These are phyloP conservation scores for Ctenodactylus gundi DNA, from an alignment of 2,113 vertebrate genomes.

Conservation along the genomic window DNA sequence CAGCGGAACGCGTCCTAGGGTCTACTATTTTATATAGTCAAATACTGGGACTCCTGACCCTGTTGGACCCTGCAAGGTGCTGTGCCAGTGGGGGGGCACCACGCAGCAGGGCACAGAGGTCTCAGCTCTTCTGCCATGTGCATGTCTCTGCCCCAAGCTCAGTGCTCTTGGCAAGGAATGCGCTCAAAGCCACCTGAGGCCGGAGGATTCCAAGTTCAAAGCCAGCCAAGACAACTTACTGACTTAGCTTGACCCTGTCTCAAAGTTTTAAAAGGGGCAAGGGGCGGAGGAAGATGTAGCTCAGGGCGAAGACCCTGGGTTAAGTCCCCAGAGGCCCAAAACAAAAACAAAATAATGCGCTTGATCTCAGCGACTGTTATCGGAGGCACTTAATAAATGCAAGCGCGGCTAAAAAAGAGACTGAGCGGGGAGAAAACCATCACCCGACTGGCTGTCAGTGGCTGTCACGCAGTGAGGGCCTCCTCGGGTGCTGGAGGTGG, in stretches of 20 bases:
- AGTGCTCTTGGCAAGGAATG: background rate
- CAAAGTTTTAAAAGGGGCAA: too few relatives aligned
- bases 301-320: too few relatives aligned
- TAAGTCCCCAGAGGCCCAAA: too few relatives aligned
- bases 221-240: too few relatives aligned
- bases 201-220: too few relatives aligned
- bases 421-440: too few relatives aligned
- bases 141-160: background rate
- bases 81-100: background rate
- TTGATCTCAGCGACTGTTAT: accelerated
- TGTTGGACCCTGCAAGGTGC: background rate
- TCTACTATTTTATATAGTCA: too few relatives aligned
- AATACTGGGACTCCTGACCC: background rate
- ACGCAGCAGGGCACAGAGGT: background rate
- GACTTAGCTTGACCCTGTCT: too few relatives aligned
- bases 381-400: background rate
- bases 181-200: background rate
- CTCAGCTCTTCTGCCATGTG: background rate
- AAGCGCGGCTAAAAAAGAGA: background rate
- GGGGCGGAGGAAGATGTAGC: too few relatives aligned
- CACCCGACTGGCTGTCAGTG: background rate
- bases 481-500: background rate
- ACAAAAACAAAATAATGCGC: too few relatives aligned
- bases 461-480: background rate
- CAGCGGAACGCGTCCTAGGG: too few relatives aligned